A percentile compares a stretch with the other conserved stretches of the same genome.
Conservation (phyloP, 2,113 vertebrate genomes). For the Condylura cristata region DNA sequence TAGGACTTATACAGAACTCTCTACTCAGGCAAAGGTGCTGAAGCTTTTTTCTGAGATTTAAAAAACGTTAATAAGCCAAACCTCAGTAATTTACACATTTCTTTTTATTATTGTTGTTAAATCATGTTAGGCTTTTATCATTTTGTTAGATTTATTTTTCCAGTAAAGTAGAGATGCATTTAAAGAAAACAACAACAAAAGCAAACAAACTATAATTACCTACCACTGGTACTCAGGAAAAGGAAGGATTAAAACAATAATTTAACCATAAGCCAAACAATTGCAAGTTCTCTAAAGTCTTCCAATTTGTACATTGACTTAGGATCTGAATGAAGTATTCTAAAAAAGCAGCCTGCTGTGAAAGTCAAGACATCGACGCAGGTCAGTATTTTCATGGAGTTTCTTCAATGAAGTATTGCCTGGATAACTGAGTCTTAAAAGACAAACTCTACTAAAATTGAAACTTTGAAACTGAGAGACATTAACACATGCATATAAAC, state of each 20-base stretch:
- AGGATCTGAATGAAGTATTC: background rate
- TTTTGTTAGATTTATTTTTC: slow-evolving; percentile 23
- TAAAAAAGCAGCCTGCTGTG: background rate
- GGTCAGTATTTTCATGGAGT: background rate
- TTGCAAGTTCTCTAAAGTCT: background rate
- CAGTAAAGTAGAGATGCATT: background rate
- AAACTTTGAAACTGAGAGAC: background rate
- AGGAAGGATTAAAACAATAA: background rate
- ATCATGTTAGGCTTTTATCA: background rate
- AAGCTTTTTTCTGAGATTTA: background rate
- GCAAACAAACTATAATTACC: slow-evolving; percentile 13
- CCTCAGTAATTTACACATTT: background rate
- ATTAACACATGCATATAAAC: background rate
- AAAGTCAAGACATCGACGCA: background rate
- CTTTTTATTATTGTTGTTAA: background rate
- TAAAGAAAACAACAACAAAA: slow-evolving; percentile 40
- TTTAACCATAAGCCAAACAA: background rate
- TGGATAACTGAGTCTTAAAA: slow-evolving; percentile 13
- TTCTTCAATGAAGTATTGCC: background rate
- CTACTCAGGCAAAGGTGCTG: background rate
- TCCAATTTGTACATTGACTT: background rate
- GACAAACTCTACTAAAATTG: background rate
- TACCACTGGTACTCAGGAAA: background rate
- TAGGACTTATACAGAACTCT: slow-evolving; percentile 30
- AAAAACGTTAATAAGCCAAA: slow-evolving; percentile 27